phyloP scores from a whole-genome alignment of 2,888 invertebrate species.

The Mycogona germanica region DNA sequence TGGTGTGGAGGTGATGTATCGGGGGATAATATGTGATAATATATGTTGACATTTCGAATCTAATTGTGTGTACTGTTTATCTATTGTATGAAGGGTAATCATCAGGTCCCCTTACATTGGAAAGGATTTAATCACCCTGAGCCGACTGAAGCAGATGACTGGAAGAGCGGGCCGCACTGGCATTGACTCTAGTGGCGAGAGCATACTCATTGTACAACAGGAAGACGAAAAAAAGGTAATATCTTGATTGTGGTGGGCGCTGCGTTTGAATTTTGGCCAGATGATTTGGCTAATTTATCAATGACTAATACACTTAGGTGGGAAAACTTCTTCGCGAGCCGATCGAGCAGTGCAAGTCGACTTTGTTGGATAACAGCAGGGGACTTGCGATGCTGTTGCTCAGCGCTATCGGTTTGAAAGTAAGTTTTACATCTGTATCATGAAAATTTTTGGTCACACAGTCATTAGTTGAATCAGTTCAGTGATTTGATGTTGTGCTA shows the following conservation, averaged over 20 bases:
- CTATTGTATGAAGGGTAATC: constrained; percentile 36
- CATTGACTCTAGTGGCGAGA: constrained; percentile 66
- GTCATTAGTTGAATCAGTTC: too few relatives aligned
- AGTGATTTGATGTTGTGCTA: neutral
- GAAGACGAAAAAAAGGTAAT: constrained; percentile 44
- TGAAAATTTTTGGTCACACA: neutral
- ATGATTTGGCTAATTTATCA: constrained; percentile 24
- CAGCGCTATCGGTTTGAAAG: constrained; percentile 51
- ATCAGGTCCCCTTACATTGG: constrained; percentile 75
- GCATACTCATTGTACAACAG: constrained; percentile 62
- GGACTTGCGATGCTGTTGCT: constrained; percentile 50
- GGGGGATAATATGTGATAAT: too few relatives aligned
- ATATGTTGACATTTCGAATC: neutral
- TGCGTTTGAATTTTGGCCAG: neutral
- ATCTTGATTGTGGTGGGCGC: neutral
- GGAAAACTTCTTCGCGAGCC: constrained; percentile 46
- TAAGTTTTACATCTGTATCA: constrained; percentile 28
- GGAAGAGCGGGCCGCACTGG: constrained; percentile 91
- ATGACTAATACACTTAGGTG: constrained; percentile 56
- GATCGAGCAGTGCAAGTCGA: constrained; percentile 54
- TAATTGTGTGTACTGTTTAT: neutral
- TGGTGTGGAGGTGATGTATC: too few relatives aligned
- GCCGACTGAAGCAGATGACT: constrained; percentile 88
- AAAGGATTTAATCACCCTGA: constrained; percentile 53
- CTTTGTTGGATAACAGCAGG: constrained; percentile 42